Base-by-base conservation (phyloP, 2,113 vertebrate genomes). In the Platysteira castanea region DNA sequence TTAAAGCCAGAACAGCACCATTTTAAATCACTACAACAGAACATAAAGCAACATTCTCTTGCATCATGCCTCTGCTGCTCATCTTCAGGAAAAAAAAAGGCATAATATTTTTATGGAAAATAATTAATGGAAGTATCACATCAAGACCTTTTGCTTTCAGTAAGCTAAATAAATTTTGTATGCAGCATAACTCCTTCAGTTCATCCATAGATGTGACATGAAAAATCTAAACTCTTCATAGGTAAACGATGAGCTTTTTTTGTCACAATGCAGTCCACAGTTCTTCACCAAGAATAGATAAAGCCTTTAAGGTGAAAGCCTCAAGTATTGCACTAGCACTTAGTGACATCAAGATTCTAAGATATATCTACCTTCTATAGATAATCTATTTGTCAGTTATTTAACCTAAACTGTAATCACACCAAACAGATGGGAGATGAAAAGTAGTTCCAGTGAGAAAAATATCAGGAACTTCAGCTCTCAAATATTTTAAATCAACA, bases 401-500 rank as follows among this genome's bases (percentile, higher is more conserved):
- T 77, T 84, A 84, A 75, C 39, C 61, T 96, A 82, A 75, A 86
- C 20, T 63, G 92, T 88, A 95, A 77, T 83, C 61, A 49, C 90
- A 91, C 30, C 57, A 46, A 71, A 67, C 5, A 89, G 89, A 84
- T 79, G 50, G 63, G 6, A 89, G 86, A 93, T 24, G 65, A 91
- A 84, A 89, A 87, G 33, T 11, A 83, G 68, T 70, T 85, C 82
- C 73, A 87, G 35, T 6, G 0, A 94, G 44, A 74, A 91, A 84
- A 92, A 57, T 5, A 22, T n/a, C 47, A 91, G 76, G 31, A 93
- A 94, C n/a, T 87, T 96, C 81, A 75, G 27, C 84, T 95, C 71
- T 89, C 71, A 89, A 73, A 70, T 46, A 85, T 88, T 69, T 94
- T 79, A 95, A 95, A 93, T 65, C 85, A 96, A 79, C 76, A 65